These are phyloP conservation scores for Halictus rubicundus DNA, from an alignment of 1,140 invertebrate genomes.

Conservation along the genomic window DNA sequence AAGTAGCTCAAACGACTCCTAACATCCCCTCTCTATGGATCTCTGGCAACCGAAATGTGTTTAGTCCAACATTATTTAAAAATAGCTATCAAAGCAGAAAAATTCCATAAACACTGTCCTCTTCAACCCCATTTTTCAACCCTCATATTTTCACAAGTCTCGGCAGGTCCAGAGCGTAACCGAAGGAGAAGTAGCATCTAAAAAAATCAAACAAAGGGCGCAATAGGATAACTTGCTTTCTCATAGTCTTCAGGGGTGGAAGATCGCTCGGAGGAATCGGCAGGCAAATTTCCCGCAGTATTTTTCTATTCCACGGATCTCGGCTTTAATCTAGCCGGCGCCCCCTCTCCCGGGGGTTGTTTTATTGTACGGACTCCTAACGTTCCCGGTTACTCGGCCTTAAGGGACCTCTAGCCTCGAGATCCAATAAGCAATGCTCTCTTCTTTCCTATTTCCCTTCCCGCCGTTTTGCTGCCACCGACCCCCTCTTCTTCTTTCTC, in stretches of 20 bases:
- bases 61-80: too few species aligned
- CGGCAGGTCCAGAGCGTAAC: too few species aligned
- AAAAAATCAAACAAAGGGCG: too few species aligned
- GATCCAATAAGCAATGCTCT: slow-evolving; percentile 44
- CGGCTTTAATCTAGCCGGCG: background rate
- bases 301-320: slow-evolving; percentile 27
- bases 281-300: slow-evolving; percentile 13
- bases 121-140: too few species aligned
- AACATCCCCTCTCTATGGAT: too few species aligned
- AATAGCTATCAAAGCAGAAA: too few species aligned
- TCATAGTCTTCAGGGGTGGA: background rate
- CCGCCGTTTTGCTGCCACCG: background rate
- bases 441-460: slow-evolving; percentile 10
- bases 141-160: too few species aligned
- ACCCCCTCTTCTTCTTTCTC: background rate
- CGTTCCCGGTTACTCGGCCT: slow-evolving; percentile 27
- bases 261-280: background rate
- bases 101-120: too few species aligned
- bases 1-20: too few species aligned
- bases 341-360: slow-evolving; percentile 9
- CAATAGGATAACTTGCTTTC: too few species aligned
- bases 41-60: too few species aligned
- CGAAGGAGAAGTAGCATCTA: too few species aligned
- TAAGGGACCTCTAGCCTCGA: slow-evolving; percentile 23
- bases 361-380: slow-evolving; percentile 22